Evolutionary conservation across 2,797 vertebrate genomes (phyloP).

Genomic region (Hephaestus fuliginosus): DNA sequence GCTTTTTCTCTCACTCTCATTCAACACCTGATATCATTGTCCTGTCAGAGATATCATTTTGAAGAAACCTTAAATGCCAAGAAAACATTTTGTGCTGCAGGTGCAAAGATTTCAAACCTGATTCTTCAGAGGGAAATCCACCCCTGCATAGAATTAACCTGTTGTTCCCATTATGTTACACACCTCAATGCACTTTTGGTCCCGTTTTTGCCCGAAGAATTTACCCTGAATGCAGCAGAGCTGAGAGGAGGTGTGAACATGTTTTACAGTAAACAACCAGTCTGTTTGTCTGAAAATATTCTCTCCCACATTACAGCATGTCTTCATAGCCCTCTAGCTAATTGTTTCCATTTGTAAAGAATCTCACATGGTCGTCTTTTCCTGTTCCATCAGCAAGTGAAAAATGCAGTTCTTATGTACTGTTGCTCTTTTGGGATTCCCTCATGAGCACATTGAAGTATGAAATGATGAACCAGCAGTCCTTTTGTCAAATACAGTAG

Average conservation of each 20-base stretch:
- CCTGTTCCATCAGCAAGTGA: neutral
- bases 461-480: neutral
- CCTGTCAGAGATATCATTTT: neutral
- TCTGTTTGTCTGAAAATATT: slow-evolving; percentile 34
- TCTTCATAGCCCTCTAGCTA: slow-evolving; percentile 30
- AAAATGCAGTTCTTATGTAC: neutral
- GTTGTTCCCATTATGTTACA: slow-evolving; percentile 26
- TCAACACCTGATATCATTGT: neutral
- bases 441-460: slow-evolving; percentile 1
- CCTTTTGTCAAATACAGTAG: neutral
- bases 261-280: slow-evolving; percentile 59
- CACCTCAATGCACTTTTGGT: slow-evolving; percentile 21
- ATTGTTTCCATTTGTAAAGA: slow-evolving; percentile 44
- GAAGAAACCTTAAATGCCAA: neutral
- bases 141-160: neutral
- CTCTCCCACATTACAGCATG: slow-evolving; percentile 24
- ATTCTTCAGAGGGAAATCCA: slow-evolving; percentile 8
- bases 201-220: slow-evolving; percentile 43
- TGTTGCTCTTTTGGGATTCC: slow-evolving; percentile 12
- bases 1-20: neutral
- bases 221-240: slow-evolving; percentile 38
- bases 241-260: slow-evolving; percentile 26
- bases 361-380: slow-evolving; percentile 5
- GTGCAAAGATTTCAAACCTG: slow-evolving; percentile 8
- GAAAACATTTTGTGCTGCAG: neutral